These are phyloP conservation scores for Dinoponera quadriceps DNA, from an alignment of 1,140 invertebrate genomes.

Conservation along the genomic window DNA sequence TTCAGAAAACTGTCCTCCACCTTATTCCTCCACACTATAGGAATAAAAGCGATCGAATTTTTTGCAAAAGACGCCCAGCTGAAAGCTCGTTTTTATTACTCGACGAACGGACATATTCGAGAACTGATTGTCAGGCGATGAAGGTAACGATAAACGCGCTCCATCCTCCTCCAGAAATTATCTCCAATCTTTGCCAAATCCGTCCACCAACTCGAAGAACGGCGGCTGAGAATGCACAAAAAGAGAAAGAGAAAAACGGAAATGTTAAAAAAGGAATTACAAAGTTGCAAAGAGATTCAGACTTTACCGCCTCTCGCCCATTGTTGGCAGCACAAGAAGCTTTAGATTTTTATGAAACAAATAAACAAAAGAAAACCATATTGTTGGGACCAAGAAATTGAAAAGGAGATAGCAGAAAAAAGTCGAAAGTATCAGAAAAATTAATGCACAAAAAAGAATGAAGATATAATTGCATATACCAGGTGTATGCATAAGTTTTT, in stretches of 20 bases:
- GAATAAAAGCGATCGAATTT: too few species aligned
- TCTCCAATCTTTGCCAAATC: background rate
- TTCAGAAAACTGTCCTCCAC: conserved; percentile 51
- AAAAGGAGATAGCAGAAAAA: too few species aligned
- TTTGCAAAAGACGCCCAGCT: too few species aligned
- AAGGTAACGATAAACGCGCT: conserved; percentile 13
- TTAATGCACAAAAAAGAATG: too few species aligned
- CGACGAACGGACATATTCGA: too few species aligned
- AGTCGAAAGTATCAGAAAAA: too few species aligned
- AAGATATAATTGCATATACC: too few species aligned
- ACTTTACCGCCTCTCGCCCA: background rate
- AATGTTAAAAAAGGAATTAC: too few species aligned
- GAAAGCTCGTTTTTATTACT: too few species aligned
- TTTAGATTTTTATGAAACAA: too few species aligned
- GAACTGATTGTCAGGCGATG: conserved; percentile 2
- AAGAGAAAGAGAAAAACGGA: background rate
- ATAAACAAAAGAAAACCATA: background rate
- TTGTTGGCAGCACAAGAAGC: too few species aligned
- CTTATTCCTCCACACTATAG: conserved; percentile 63
- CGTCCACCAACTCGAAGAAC: background rate
- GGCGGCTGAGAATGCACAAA: background rate
- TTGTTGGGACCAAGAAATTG: background rate
- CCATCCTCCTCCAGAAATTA: background rate
- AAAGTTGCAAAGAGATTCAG: background rate
- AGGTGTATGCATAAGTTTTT: too few species aligned